Evolutionary conservation across 2,888 invertebrate species (phyloP).

Genomic region (Yponomeuta plumbellus): DNA sequence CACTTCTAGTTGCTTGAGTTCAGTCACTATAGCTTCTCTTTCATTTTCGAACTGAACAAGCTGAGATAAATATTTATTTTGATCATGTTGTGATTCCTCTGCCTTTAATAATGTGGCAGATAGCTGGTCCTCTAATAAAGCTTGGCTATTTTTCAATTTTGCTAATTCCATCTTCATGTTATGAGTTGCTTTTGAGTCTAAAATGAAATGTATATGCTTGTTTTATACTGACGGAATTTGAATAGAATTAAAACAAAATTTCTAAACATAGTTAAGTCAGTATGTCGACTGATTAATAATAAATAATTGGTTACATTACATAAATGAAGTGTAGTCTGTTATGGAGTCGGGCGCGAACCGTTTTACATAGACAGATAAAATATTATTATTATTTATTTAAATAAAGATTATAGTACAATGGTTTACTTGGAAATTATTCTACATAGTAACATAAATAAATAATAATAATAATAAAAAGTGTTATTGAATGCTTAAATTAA

Average conservation of each 20-base stretch:
- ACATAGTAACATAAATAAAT: too few relatives aligned
- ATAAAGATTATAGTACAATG: too few relatives aligned
- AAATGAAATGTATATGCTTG: slow-evolving; percentile 22
- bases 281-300: too few relatives aligned
- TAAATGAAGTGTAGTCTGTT: too few relatives aligned
- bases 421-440: too few relatives aligned
- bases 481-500: neutral
- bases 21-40: slow-evolving; percentile 45
- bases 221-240: neutral
- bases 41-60: slow-evolving; percentile 46
- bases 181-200: slow-evolving; percentile 65
- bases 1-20: slow-evolving; percentile 55
- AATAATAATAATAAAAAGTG: too few relatives aligned
- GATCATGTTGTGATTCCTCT: slow-evolving; percentile 40
- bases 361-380: too few relatives aligned
- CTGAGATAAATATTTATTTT: slow-evolving; percentile 41
- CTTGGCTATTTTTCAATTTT: slow-evolving; percentile 46
- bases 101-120: slow-evolving; percentile 38
- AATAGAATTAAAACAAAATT: too few relatives aligned
- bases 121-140: slow-evolving; percentile 42
- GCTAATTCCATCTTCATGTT: slow-evolving; percentile 61
- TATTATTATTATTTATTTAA: too few relatives aligned
- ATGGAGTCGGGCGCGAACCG: too few relatives aligned
- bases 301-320: too few relatives aligned
- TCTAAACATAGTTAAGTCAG: too few relatives aligned